Conservation (phyloP, 2,888 invertebrate species). For the Cantharis rustica region DNA sequence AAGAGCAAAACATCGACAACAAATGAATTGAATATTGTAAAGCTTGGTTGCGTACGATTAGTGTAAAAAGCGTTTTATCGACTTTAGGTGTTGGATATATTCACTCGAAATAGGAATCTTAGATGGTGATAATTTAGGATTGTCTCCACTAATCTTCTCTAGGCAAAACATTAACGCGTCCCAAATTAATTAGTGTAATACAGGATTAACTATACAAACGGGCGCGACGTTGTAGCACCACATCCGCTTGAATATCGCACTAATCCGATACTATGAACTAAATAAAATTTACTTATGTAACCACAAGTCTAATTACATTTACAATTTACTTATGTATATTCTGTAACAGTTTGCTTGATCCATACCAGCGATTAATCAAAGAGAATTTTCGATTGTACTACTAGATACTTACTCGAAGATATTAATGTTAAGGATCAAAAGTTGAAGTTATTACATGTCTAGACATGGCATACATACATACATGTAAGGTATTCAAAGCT, state of each 20-base stretch:
- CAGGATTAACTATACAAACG: constrained; percentile 19
- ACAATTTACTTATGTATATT: neutral
- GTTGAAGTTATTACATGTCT: neutral
- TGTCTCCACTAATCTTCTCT: constrained; percentile 28
- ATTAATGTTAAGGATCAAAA: neutral
- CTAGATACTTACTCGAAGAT: neutral
- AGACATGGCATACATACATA: too few species aligned
- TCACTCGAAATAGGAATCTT: neutral
- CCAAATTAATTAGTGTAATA: constrained; percentile 33
- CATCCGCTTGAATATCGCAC: constrained; percentile 8
- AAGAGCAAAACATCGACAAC: neutral
- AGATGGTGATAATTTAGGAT: constrained; percentile 10
- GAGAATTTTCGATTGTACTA: neutral
- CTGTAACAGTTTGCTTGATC: neutral
- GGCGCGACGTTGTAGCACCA: constrained; percentile 1
- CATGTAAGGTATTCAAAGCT: too few species aligned
- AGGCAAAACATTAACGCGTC: constrained; percentile 29
- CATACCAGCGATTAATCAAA: neutral
- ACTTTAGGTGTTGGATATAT: neutral
- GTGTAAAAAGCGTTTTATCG: neutral
- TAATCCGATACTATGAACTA: constrained; percentile 10
- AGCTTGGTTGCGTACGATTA: neutral
- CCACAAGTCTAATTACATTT: neutral
- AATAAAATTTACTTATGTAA: neutral
- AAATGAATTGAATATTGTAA: neutral